Evolutionary conservation across 1,140 invertebrate species (phyloP), one percentile per base, ranked within the genome.

Genomic region (Anoplophora glabripennis): DNA sequence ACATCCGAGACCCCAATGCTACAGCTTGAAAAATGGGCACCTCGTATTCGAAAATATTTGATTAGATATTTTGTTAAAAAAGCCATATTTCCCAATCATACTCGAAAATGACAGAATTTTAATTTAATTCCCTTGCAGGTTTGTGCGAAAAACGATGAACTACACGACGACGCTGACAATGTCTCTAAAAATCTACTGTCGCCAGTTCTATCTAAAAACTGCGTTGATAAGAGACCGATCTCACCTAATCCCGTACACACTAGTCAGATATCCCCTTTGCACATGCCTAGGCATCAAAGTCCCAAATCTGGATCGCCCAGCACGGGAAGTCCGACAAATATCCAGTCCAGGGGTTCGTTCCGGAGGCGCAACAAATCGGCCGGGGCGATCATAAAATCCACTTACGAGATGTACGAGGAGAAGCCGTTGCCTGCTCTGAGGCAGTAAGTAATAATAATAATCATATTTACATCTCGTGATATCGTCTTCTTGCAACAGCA

Each of bases 391-490:
- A 77, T 83, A 1, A 83, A 86, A 54, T 89, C 85, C n/a, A 90
- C 87, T 7, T 92, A 89, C 68, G 89, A 91, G 74, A 88, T 89
- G 38, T 93, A 93, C 70, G 92, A 94, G 71, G 91, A 94, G 68
- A 79, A 90, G 57, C 82, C 89, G 0, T 81, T 94, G 61, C 92
- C 92, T 21, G 88, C 90, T 17, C 75, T 92, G 7, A 85, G 89
- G 74, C 89, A 90, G 89, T 91, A 79, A 83, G 83, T 81, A 18
- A 28, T 45, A n/a, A n/a, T n/a, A n/a, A n/a, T n/a, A n/a, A n/a
- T n/a, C n/a, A n/a, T n/a, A n/a, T n/a, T n/a, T n/a, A n/a, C n/a
- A n/a, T n/a, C n/a, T n/a, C n/a, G n/a, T n/a, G n/a, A n/a, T n/a
- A n/a, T n/a, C 17, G 15, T 48, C 34, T 11, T 42, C 10, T 21